Evolutionary conservation across 1,140 invertebrate genomes (phyloP).

Genomic region (Drosophila watanabei): DNA sequence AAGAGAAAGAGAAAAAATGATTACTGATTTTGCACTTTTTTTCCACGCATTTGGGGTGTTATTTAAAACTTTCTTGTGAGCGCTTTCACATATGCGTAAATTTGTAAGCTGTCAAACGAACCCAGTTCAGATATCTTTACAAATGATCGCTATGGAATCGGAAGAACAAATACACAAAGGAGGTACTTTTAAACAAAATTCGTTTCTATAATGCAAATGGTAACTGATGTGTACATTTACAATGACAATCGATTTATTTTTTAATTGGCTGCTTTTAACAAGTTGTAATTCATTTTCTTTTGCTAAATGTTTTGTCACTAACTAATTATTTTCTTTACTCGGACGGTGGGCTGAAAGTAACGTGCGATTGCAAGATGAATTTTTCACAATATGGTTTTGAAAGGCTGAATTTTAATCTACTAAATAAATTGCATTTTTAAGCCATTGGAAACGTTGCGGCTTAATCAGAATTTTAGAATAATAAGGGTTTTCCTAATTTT

Average conservation of each 20-base stretch:
- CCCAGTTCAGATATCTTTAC: background rate
- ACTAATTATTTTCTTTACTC: conserved; percentile 5
- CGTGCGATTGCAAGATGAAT: background rate
- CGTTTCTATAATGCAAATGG: too few species aligned
- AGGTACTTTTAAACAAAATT: too few species aligned
- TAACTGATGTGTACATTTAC: background rate
- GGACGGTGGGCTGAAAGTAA: background rate
- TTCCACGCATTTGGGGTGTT: too few species aligned
- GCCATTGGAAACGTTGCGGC: too few species aligned
- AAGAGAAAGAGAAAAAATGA: background rate
- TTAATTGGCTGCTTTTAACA: background rate
- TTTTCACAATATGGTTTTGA: background rate
- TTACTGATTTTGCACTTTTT: too few species aligned
- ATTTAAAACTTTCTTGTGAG: too few species aligned
- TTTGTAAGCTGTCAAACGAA: background rate
- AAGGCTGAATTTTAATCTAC: background rate
- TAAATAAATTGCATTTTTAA: too few species aligned
- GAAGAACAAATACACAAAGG: background rate
- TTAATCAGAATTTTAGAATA: too few species aligned
- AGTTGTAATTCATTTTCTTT: background rate
- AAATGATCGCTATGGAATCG: background rate
- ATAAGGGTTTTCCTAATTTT: too few species aligned
- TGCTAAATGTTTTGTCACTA: conserved; percentile 7
- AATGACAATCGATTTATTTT: background rate
- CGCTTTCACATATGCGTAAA: too few species aligned